Percentiles rank a stretch among this genome's conserved stretches.
These are phyloP conservation scores for Noctua janthe DNA, from an alignment of 2,888 invertebrate species.

Conservation along the genomic window DNA sequence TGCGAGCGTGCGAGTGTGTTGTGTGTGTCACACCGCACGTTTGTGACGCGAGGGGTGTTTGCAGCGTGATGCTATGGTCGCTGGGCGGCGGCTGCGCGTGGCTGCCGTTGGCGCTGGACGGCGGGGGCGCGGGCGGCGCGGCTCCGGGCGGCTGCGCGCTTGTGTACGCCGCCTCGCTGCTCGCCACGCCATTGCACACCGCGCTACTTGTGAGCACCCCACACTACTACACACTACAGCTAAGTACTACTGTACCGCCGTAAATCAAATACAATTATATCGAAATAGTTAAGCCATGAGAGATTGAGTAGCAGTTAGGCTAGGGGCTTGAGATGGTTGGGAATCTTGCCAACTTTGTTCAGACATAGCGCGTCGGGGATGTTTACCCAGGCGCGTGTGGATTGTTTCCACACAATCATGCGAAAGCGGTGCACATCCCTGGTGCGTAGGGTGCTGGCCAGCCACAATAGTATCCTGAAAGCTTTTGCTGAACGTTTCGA, in stretches of 20 bases:
- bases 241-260: neutral
- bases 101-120: slow-evolving; percentile 79
- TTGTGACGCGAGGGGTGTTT: slow-evolving; percentile 2
- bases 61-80: slow-evolving; percentile 78
- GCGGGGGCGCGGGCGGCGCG: slow-evolving; percentile 62
- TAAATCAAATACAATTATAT: neutral
- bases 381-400: too few species aligned
- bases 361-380: neutral
- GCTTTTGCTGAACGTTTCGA: too few species aligned
- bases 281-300: neutral
- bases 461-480: too few species aligned
- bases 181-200: slow-evolving; percentile 95
- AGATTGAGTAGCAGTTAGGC: neutral
- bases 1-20: neutral
- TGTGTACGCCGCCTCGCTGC: slow-evolving; percentile 88
- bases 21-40: neutral
- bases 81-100: slow-evolving; percentile 81
- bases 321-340: neutral
- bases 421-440: too few species aligned
- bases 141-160: slow-evolving; percentile 41
- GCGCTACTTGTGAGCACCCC: slow-evolving; percentile 92
- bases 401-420: too few species aligned
- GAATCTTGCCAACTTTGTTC: neutral
- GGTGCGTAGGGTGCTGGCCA: too few species aligned
- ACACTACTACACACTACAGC: slow-evolving; percentile 3